phyloP scores from a whole-genome alignment of 2,113 vertebrate genomes.

The Tachycineta bicolor region DNA sequence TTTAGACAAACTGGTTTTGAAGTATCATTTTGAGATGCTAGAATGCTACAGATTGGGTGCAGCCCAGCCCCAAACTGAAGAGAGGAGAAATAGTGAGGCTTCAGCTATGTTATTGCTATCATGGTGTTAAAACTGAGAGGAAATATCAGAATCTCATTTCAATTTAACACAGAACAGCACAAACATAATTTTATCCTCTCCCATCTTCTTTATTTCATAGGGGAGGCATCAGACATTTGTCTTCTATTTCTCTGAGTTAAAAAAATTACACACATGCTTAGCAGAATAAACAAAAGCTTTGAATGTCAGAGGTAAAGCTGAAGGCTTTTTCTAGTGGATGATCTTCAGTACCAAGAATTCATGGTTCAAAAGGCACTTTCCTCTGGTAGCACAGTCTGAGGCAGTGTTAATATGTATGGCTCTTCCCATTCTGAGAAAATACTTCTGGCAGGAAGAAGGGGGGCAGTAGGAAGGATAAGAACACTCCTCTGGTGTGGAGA shows the following conservation, averaged over 20 bases:
- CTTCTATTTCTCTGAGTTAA: neutral
- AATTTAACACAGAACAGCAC: neutral
- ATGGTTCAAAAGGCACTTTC: constrained; percentile 55
- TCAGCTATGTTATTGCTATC: neutral
- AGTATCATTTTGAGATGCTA: neutral
- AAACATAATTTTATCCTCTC: neutral
- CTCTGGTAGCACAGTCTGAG: neutral
- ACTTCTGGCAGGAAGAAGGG: neutral
- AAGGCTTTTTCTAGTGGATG: neutral
- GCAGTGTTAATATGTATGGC: neutral
- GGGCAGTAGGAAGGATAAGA: neutral
- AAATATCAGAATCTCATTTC: neutral
- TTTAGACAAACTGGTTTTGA: neutral
- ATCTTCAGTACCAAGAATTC: constrained; percentile 32
- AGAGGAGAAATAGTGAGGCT: neutral
- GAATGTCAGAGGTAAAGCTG: constrained; percentile 58
- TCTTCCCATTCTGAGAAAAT: neutral
- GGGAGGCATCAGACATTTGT: neutral
- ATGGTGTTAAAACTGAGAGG: neutral
- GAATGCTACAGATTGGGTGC: neutral
- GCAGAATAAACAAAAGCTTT: constrained; percentile 42
- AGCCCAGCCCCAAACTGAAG: neutral
- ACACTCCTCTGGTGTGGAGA: neutral
- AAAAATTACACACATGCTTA: neutral
- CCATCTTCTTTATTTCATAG: neutral